Conservation (phyloP, 2,113 vertebrate species). For the Calypte anna region DNA sequence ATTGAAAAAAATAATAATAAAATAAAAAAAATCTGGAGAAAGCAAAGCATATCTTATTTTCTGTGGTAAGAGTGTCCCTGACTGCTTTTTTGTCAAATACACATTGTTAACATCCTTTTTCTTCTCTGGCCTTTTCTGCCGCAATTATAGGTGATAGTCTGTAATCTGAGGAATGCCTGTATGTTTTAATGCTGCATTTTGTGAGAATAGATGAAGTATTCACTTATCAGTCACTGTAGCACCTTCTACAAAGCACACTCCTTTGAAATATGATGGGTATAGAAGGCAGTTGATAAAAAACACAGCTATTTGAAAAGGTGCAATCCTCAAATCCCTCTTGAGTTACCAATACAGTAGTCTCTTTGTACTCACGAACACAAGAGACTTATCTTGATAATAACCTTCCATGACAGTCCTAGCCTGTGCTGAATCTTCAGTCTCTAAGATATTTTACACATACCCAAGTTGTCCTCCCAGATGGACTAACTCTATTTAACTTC, state of each 20-base stretch:
- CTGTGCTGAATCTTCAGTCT: background rate
- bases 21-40: background rate
- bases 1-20: background rate
- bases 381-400: slow-evolving; percentile 21
- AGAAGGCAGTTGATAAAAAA: background rate
- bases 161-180: background rate
- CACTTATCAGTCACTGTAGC: background rate
- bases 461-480: background rate
- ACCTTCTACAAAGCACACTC: background rate
- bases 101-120: background rate
- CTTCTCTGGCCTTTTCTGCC: background rate
- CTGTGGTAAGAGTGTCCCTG: background rate
- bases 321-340: background rate
- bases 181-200: background rate
- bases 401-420: background rate
- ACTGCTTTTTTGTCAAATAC: background rate
- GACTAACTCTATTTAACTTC: background rate
- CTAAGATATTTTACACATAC: background rate
- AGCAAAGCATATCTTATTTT: background rate
- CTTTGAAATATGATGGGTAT: background rate
- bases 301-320: background rate
- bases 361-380: background rate
- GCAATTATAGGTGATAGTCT: background rate
- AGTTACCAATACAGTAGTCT: slow-evolving; percentile 10
- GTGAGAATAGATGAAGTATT: background rate